Percentiles rank a stretch among this genome's conserved stretches.
phyloP scores from a whole-genome alignment of 2,797 vertebrate species.

The Aplochiton taeniatus region DNA sequence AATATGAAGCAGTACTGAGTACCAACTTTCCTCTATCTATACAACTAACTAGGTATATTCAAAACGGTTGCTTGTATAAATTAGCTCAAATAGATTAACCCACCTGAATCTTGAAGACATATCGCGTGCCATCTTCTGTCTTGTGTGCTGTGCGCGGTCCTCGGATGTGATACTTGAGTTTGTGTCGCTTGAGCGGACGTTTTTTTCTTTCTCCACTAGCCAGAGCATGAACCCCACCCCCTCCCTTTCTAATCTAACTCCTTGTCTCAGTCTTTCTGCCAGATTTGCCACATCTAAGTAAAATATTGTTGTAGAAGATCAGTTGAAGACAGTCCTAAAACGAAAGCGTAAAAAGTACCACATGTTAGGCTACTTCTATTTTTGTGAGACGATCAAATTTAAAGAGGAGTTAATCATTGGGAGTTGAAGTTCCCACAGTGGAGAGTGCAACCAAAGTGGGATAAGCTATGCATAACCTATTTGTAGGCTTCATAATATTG shows the following conservation, averaged over 20 bases:
- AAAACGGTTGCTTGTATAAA: background rate
- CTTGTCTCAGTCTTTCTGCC: conserved; percentile 26
- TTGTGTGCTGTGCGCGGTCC: conserved; percentile 71
- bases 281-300: conserved; percentile 18
- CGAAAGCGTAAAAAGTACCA: background rate
- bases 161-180: conserved; percentile 76
- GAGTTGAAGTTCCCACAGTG: background rate
- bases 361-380: conserved; percentile 12
- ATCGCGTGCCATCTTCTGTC: conserved; percentile 67
- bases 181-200: conserved; percentile 54
- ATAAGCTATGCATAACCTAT: too few species aligned
- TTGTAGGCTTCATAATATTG: too few species aligned
- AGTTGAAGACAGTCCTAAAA: conserved; percentile 3
- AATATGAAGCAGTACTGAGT: conserved; percentile 18
- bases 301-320: conserved; percentile 12
- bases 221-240: conserved; percentile 78
- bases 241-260: conserved; percentile 1
- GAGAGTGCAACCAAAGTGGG: too few species aligned
- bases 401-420: background rate
- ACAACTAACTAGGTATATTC: background rate
- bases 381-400: background rate
- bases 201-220: conserved; percentile 24
- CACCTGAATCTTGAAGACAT: conserved; percentile 82
- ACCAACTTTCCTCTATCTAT: conserved; percentile 3
- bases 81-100: conserved; percentile 49